Percentiles rank a stretch among this genome's conserved stretches.
These are phyloP conservation scores for Clarias pachynema DNA, from an alignment of 2,797 vertebrate genomes.

Conservation along the genomic window DNA sequence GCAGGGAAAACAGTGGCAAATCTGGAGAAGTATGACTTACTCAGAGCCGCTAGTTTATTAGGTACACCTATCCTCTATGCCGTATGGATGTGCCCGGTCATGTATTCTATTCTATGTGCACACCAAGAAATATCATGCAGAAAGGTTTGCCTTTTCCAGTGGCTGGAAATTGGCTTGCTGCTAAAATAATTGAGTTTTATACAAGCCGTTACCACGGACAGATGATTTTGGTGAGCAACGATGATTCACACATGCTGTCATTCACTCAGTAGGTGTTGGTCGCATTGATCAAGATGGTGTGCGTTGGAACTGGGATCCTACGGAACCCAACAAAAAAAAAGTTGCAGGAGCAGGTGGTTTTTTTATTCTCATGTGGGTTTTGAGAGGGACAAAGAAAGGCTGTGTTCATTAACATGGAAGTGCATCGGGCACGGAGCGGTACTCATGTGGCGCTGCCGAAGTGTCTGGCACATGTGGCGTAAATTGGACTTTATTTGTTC, in stretches of 20 bases:
- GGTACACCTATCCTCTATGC: not conserved
- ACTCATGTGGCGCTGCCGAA: not conserved
- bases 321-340: not conserved
- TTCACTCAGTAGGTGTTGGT: not conserved
- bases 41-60: slow-evolving; percentile 2
- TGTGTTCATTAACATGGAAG: slow-evolving; percentile 6
- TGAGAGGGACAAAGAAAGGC: not conserved
- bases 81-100: not conserved
- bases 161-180: not conserved
- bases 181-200: not conserved
- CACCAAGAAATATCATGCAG: not conserved
- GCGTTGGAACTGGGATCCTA: not conserved
- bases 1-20: slow-evolving; percentile 45
- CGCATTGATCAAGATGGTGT: not conserved
- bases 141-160: not conserved
- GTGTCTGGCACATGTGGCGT: slow-evolving; percentile 1
- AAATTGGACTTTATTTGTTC: slow-evolving; percentile 7
- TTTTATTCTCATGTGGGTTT: not conserved
- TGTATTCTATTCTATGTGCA: not conserved
- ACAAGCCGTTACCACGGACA: not conserved
- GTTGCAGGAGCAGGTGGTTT: not conserved
- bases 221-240: not conserved
- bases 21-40: slow-evolving; percentile 18
- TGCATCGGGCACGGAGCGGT: not conserved
- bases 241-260: not conserved